A percentile compares a stretch with the other conserved stretches of the same genome.
Conservation (phyloP, 2,888 invertebrate species). For the Drosophila recens region DNA sequence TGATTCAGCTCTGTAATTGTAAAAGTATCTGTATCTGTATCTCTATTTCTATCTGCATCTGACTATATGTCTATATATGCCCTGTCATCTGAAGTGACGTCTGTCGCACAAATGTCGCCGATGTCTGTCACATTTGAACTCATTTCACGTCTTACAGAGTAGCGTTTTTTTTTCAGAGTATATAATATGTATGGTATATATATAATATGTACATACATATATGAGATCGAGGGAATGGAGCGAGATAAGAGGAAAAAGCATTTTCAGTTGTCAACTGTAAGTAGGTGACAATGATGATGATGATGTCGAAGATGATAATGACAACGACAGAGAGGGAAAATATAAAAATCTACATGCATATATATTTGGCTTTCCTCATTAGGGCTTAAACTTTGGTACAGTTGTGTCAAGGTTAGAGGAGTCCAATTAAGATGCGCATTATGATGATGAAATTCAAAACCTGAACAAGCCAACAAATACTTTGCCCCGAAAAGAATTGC, state of each 20-base stretch:
- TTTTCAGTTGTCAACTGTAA: constrained; percentile 54
- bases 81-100: constrained; percentile 32
- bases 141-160: constrained; percentile 50
- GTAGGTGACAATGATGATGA: constrained; percentile 30
- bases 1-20: constrained; percentile 35
- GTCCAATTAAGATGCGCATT: constrained; percentile 57
- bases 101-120: constrained; percentile 45
- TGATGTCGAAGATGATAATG: too few species aligned
- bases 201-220: constrained; percentile 3
- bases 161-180: constrained; percentile 30
- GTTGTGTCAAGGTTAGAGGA: constrained; percentile 24
- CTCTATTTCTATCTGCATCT: background rate
- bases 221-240: constrained; percentile 12
- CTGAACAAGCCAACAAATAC: constrained; percentile 32
- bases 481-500: constrained; percentile 4
- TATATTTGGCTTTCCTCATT: constrained; percentile 8
- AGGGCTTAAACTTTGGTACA: constrained; percentile 27
- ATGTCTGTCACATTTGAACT: constrained; percentile 56
- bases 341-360: background rate
- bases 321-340: constrained; percentile 2
- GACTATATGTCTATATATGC: constrained; percentile 10
- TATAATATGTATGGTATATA: background rate
- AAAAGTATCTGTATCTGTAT: constrained; percentile 8
- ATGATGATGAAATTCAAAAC: constrained; percentile 66
- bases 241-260: constrained; percentile 1